Base-by-base conservation (phyloP, 2,888 invertebrate genomes). In the Marronus borbonicus region DNA sequence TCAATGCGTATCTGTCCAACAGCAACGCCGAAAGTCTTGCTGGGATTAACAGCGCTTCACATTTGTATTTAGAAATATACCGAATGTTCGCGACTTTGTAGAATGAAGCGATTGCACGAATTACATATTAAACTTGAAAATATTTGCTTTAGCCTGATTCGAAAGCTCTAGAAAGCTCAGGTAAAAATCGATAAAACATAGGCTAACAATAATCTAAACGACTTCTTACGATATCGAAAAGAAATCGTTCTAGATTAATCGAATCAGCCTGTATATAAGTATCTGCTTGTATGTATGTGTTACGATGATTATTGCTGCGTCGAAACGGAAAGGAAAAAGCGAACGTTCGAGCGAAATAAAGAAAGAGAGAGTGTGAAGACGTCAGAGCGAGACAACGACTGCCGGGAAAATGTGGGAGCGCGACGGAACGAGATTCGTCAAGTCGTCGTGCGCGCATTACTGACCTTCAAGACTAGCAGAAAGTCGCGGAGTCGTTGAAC, bases 401-500 rank as follows among this genome's bases (percentile, higher is more conserved):
- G 66, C 66, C 36, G 58, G 12, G 72, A 72, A 58, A 72, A 72
- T 58, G 72, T 58, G 55, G 72, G 72, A 72, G 72, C 31, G 72
- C 72, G 72, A 72, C 58, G 58, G 58, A 72, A 58, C 58, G 55
- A 58, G 68, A 68, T 68, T 68, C 60, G 80, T 79, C 72, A 72
- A 72, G 72, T 72, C 72, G 72, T 36, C 39, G 66, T 66, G 66
- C 72, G 81, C 80, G 78, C 80, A 80, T 82, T 82, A 82, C 84
- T 87, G 88, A 88, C 89, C 89, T 89, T 89, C 87, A 86, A 81
- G 80, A 86, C 83, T 87, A 86, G 87, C 88, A 88, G 88, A 88
- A 88, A 88, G 88, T 88, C 88, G 88, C 86, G 83, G 86, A 87
- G 89, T 88, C 89, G 88, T 87, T 88, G 89, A 89, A 89, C 89